A percentile compares a stretch with the other conserved stretches of the same genome.
Evolutionary conservation across 2,797 vertebrate species (phyloP).

Genomic region (Mormyrus proboscirostris): DNA sequence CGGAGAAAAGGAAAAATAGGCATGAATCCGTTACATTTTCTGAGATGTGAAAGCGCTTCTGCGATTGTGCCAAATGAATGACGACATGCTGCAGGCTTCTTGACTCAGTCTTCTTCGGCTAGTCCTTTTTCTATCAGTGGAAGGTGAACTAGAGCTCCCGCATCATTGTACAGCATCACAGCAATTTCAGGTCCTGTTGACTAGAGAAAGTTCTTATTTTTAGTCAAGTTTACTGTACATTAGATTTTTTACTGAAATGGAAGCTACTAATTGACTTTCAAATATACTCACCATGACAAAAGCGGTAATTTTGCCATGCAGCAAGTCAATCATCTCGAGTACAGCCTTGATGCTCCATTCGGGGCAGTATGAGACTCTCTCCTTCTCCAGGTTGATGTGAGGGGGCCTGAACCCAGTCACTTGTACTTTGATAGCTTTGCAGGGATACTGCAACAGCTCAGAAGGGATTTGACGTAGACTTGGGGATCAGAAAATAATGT

Average conservation of each 20-base stretch:
- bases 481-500: slow-evolving; percentile 23
- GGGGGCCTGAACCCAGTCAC: slow-evolving; percentile 77
- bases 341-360: slow-evolving; percentile 76
- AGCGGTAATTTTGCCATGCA: slow-evolving; percentile 67
- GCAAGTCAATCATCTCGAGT: slow-evolving; percentile 68
- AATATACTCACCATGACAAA: slow-evolving; percentile 58
- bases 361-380: slow-evolving; percentile 73
- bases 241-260: neutral
- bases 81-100: neutral
- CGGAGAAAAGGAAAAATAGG: neutral
- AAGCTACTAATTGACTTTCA: neutral
- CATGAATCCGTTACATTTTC: neutral
- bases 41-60: neutral
- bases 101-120: slow-evolving; percentile 60
- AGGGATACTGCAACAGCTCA: slow-evolving; percentile 67
- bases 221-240: neutral
- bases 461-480: slow-evolving; percentile 76
- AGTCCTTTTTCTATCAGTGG: slow-evolving; percentile 73
- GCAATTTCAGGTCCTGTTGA: slow-evolving; percentile 56
- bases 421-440: slow-evolving; percentile 60
- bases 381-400: slow-evolving; percentile 22
- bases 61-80: neutral
- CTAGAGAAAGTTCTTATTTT: slow-evolving; percentile 35
- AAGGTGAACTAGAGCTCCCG: slow-evolving; percentile 61
- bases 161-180: slow-evolving; percentile 67